Evolutionary conservation across 2,113 vertebrate genomes (phyloP).

Genomic region (Sebastes fasciatus): DNA sequence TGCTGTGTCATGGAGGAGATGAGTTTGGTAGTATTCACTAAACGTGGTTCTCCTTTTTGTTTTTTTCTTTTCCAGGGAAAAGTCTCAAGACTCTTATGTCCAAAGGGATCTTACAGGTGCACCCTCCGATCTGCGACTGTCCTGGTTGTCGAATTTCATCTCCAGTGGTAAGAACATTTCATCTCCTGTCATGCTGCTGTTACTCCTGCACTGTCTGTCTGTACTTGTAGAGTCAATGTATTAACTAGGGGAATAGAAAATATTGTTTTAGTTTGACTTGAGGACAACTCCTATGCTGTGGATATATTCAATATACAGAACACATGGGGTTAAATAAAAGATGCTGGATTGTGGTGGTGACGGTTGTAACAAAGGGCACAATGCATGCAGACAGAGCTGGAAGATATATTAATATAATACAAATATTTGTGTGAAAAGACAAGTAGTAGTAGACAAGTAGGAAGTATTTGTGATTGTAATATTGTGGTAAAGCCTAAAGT

Average conservation of each 20-base stretch:
- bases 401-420: background rate
- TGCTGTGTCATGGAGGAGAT: conserved; percentile 10
- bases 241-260: background rate
- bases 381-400: background rate
- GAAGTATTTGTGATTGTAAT: background rate
- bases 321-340: background rate
- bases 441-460: background rate
- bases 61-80: conserved; percentile 88
- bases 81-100: conserved; percentile 99
- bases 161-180: conserved; percentile 93
- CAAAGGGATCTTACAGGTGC: conserved; percentile 99
- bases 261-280: background rate
- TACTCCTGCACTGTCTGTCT: background rate
- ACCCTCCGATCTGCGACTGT: conserved; percentile 99
- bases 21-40: conserved; percentile 17
- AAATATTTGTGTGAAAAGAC: background rate
- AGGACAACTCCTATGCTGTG: background rate
- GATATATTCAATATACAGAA: background rate
- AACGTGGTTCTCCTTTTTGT: conserved; percentile 23
- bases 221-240: background rate
- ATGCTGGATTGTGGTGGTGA: conserved; percentile 3
- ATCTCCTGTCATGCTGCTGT: background rate
- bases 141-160: conserved; percentile 99
- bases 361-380: background rate
- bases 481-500: background rate